These are phyloP conservation scores for Corvus moneduloides DNA, from an alignment of 2,113 vertebrate species.

Conservation along the genomic window DNA sequence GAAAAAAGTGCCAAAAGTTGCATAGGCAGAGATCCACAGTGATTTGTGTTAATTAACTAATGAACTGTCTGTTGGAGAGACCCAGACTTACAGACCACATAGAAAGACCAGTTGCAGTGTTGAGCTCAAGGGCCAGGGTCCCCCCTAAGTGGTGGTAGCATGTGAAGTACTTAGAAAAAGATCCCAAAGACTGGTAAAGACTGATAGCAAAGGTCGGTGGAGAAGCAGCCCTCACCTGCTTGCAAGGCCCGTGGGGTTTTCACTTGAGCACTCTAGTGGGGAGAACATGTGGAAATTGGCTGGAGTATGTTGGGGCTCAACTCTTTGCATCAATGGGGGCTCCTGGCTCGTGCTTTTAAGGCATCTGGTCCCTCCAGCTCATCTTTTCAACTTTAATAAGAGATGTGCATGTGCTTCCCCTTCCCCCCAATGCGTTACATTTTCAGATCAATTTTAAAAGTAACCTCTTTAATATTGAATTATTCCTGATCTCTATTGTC, in stretches of 20 bases:
- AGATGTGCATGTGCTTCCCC: not conserved
- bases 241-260: not conserved
- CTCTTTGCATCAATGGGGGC: not conserved
- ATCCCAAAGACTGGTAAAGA: not conserved
- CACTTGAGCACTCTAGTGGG: not conserved
- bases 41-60: not conserved
- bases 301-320: not conserved
- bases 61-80: not conserved
- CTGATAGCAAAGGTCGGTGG: not conserved
- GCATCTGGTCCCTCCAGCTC: not conserved
- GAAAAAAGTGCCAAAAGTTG: not conserved
- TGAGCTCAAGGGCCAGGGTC: not conserved
- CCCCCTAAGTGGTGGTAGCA: not conserved
- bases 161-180: not conserved
- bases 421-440: constrained; percentile 10
- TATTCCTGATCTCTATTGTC: constrained; percentile 51
- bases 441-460: constrained; percentile 62
- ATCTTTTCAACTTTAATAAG: not conserved
- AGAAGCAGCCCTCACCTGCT: not conserved
- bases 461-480: constrained; percentile 74
- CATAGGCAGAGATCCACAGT: not conserved
- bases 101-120: not conserved
- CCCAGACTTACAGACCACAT: not conserved
- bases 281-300: not conserved
- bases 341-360: not conserved